These are phyloP conservation scores for Rhinatrema bivittatum DNA, from an alignment of 2,797 vertebrate species.

Conservation along the genomic window DNA sequence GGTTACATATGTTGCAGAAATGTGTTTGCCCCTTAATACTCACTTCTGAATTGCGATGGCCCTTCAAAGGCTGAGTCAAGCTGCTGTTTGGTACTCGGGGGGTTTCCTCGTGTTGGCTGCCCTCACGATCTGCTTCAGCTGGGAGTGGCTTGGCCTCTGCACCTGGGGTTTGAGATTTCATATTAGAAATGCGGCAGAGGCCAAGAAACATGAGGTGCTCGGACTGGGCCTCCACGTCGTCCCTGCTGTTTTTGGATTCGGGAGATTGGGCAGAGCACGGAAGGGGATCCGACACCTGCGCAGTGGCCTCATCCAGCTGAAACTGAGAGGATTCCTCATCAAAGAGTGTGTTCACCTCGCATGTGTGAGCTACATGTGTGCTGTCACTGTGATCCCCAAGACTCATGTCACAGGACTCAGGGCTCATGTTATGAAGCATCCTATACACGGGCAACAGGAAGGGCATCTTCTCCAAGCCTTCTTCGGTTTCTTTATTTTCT, in stretches of 20 bases:
- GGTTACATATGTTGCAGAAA: conserved; percentile 12
- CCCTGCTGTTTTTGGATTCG: conserved; percentile 20
- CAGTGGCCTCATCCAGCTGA: conserved; percentile 29
- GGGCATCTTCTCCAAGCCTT: conserved; percentile 32
- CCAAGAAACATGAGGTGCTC: conserved; percentile 59
- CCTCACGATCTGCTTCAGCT: not conserved
- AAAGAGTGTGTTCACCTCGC: conserved; percentile 54
- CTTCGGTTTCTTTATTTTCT: conserved; percentile 45
- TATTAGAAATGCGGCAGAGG: conserved; percentile 40
- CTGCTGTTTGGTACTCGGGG: not conserved
- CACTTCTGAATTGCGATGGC: not conserved
- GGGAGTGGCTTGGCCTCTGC: not conserved
- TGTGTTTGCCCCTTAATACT: not conserved
- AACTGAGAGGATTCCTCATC: conserved; percentile 43
- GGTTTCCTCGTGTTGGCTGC: not conserved
- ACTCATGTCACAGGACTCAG: conserved; percentile 40
- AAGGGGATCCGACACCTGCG: conserved; percentile 18
- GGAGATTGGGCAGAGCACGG: conserved; percentile 16
- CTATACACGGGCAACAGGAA: conserved; percentile 46
- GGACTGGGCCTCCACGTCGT: conserved; percentile 49
- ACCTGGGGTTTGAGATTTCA: conserved; percentile 18
- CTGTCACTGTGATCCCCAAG: conserved; percentile 16
- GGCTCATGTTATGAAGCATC: conserved; percentile 50
- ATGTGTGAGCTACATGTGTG: conserved; percentile 39
- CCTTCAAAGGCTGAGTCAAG: not conserved